phyloP scores from a whole-genome alignment of 2,797 vertebrate genomes.

The Eulemur coronatus region DNA sequence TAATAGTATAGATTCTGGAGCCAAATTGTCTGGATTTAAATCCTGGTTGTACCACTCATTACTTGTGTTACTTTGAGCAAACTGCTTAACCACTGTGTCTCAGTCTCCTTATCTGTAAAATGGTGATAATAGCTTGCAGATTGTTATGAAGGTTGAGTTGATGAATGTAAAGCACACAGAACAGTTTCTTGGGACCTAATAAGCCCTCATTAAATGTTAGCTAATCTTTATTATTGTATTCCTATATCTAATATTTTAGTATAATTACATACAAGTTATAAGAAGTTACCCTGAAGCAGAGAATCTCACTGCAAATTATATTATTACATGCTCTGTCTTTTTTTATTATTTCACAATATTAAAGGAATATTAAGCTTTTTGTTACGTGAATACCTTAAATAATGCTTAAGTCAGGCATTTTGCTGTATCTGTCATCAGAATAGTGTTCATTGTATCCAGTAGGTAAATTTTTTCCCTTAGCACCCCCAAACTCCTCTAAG shows the following conservation, averaged over 20 bases:
- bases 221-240: not conserved
- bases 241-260: not conserved
- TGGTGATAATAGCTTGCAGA: not conserved
- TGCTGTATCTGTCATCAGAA: no score
- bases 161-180: not conserved
- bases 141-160: not conserved
- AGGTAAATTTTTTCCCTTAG: no score
- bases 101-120: not conserved
- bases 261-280: not conserved
- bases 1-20: not conserved
- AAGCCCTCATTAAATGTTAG: not conserved
- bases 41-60: not conserved
- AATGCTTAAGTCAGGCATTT: no score
- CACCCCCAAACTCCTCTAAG: no score
- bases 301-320: not conserved
- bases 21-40: not conserved
- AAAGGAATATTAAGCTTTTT: no score
- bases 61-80: not conserved
- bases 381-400: no score
- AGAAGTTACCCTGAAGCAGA: not conserved
- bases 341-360: no score
- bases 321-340: not conserved
- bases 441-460: no score
- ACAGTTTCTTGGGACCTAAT: not conserved
- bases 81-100: not conserved